Conservation (phyloP, 2,797 vertebrate species). For the Poecilia gillii region DNA sequence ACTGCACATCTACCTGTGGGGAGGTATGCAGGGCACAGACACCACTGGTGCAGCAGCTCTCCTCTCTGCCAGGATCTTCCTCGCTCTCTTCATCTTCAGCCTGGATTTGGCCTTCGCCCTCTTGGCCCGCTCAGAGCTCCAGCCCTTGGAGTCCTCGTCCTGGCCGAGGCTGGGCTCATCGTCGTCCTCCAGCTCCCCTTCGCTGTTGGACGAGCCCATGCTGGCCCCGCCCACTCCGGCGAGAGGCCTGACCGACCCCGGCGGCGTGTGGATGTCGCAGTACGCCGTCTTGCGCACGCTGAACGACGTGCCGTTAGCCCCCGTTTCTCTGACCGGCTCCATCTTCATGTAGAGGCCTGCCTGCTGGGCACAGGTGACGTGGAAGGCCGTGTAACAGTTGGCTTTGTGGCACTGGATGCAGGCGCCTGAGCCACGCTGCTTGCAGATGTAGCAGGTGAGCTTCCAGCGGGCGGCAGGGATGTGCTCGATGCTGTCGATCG, state of each 20-base stretch:
- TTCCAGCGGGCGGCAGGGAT: constrained; percentile 98
- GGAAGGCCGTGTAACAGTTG: constrained; percentile 99
- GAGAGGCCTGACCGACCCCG: constrained; percentile 89
- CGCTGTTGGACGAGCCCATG: constrained; percentile 88
- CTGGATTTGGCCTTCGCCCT: constrained; percentile 98
- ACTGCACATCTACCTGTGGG: constrained; percentile 85
- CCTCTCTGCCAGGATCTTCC: constrained; percentile 97
- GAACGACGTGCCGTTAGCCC: constrained; percentile 97
- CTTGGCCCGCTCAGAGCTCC: constrained; percentile 97
- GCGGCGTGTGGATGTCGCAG: constrained; percentile 98
- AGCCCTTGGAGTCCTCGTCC: constrained; percentile 94
- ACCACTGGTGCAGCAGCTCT: constrained; percentile 96
- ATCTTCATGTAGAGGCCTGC: constrained; percentile 99
- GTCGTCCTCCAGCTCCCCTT: constrained; percentile 95
- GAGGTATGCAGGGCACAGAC: constrained; percentile 97
- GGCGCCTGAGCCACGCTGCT: constrained; percentile 96
- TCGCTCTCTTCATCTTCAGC: constrained; percentile 97
- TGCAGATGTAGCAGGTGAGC: constrained; percentile 99
- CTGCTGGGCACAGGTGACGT: constrained; percentile 98
- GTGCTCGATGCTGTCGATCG: constrained; percentile 98
- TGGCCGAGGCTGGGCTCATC: constrained; percentile 92
- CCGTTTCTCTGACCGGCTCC: constrained; percentile 97
- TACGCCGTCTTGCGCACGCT: constrained; percentile 98
- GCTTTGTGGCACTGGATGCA: constrained; percentile 99
- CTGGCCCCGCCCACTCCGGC: constrained; percentile 79